A percentile compares a stretch with the other conserved stretches of the same genome.
phyloP scores from a whole-genome alignment of 2,888 invertebrate species.

The Lamproptera curius region DNA sequence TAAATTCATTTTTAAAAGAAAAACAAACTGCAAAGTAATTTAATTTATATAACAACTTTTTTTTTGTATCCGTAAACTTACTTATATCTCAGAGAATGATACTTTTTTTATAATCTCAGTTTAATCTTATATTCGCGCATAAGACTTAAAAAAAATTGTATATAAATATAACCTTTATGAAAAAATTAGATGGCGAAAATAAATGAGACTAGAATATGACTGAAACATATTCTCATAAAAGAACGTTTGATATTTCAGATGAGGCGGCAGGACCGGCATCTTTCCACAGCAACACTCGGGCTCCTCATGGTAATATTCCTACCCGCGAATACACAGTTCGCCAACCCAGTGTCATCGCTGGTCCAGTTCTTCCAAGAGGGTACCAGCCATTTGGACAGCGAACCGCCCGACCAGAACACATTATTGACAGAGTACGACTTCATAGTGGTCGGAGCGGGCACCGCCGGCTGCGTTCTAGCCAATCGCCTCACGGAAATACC shows the following conservation, averaged over 20 bases:
- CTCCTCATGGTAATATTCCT: constrained; percentile 41
- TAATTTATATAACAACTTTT: too few species aligned
- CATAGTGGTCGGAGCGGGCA: constrained; percentile 88
- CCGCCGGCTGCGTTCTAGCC: constrained; percentile 87
- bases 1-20: too few species aligned
- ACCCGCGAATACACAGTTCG: constrained; percentile 44
- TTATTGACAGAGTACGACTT: constrained; percentile 83
- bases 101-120: too few species aligned
- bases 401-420: constrained; percentile 72
- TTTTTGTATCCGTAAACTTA: too few species aligned
- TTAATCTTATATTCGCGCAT: too few species aligned
- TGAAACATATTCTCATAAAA: too few species aligned
- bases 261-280: constrained; percentile 43
- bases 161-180: too few species aligned
- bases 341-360: constrained; percentile 67
- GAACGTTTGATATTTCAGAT: constrained; percentile 53
- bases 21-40: too few species aligned
- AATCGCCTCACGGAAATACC: constrained; percentile 84
- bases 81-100: too few species aligned
- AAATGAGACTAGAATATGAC: too few species aligned
- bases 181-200: too few species aligned
- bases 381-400: constrained; percentile 63
- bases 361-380: constrained; percentile 76
- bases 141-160: too few species aligned
- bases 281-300: constrained; percentile 43